Evolutionary conservation across 1,140 invertebrate species (phyloP).

Genomic region (Drosophila biarmipes): DNA sequence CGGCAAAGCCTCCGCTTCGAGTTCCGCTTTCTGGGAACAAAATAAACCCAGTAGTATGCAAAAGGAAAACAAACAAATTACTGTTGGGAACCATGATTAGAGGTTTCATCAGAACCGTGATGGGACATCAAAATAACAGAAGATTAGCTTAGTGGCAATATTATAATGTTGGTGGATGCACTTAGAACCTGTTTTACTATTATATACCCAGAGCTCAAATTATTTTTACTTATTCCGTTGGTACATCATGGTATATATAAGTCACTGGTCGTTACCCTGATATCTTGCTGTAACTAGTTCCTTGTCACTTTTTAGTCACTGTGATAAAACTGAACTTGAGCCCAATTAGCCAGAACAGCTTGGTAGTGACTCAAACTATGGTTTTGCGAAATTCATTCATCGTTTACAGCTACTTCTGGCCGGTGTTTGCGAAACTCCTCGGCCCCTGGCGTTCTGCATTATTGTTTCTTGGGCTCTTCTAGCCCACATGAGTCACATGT

Average conservation of each 20-base stretch:
- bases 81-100: conserved; percentile 23
- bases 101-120: conserved; percentile 2
- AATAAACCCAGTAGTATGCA: conserved; percentile 19
- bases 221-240: too few species aligned
- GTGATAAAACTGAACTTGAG: not conserved
- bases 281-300: not conserved
- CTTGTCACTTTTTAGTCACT: not conserved
- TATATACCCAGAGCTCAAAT: not conserved
- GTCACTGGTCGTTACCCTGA: too few species aligned
- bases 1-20: conserved; percentile 4
- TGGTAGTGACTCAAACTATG: conserved; percentile 9
- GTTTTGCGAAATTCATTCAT: conserved; percentile 39
- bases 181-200: too few species aligned
- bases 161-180: too few species aligned
- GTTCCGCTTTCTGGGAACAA: conserved; percentile 32
- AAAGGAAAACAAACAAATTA: conserved; percentile 21
- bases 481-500: conserved; percentile 58
- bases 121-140: conserved; percentile 5
- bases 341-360: conserved; percentile 11
- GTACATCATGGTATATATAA: too few species aligned
- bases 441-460: conserved; percentile 1
- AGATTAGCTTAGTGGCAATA: not conserved
- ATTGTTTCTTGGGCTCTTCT: conserved; percentile 23
- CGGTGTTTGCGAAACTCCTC: conserved; percentile 18
- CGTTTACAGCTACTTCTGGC: conserved; percentile 17